phyloP scores from a whole-genome alignment of 2,797 vertebrate genomes.

The Melanotaenia pygmaea region DNA sequence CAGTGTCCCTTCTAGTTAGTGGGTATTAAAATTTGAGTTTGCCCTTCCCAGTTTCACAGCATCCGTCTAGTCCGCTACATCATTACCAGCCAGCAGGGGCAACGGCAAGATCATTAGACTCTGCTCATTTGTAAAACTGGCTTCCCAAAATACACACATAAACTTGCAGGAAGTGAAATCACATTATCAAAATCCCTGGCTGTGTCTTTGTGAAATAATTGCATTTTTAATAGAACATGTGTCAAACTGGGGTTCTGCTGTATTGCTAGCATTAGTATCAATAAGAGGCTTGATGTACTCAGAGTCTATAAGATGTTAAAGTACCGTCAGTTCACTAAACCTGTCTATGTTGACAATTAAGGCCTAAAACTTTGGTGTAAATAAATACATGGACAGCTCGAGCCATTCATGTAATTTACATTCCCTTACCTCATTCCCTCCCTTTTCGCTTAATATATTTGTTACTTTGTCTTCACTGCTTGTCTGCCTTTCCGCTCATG shows the following conservation, averaged over 20 bases:
- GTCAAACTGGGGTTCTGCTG: slow-evolving; percentile 24
- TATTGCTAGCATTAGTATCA: slow-evolving; percentile 32
- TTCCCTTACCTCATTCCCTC: slow-evolving; percentile 84
- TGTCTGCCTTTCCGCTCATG: slow-evolving; percentile 22
- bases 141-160: slow-evolving; percentile 62
- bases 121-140: slow-evolving; percentile 75
- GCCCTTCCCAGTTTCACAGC: slow-evolving; percentile 70
- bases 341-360: background rate
- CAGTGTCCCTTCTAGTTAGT: slow-evolving; percentile 58
- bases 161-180: slow-evolving; percentile 60
- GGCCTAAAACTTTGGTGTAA: background rate
- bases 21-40: slow-evolving; percentile 66
- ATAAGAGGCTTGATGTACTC: slow-evolving; percentile 24
- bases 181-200: slow-evolving; percentile 57
- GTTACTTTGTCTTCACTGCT: slow-evolving; percentile 13
- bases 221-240: slow-evolving; percentile 44
- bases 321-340: background rate
- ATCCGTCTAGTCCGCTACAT: slow-evolving; percentile 64
- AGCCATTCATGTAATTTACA: background rate
- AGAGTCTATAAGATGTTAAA: slow-evolving; percentile 10
- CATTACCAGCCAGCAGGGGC: slow-evolving; percentile 75
- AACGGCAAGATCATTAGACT: slow-evolving; percentile 74
- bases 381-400: background rate
- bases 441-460: slow-evolving; percentile 84
- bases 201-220: slow-evolving; percentile 62